Conservation (phyloP, 2,888 invertebrate species). For the Diarsia dahlii region DNA sequence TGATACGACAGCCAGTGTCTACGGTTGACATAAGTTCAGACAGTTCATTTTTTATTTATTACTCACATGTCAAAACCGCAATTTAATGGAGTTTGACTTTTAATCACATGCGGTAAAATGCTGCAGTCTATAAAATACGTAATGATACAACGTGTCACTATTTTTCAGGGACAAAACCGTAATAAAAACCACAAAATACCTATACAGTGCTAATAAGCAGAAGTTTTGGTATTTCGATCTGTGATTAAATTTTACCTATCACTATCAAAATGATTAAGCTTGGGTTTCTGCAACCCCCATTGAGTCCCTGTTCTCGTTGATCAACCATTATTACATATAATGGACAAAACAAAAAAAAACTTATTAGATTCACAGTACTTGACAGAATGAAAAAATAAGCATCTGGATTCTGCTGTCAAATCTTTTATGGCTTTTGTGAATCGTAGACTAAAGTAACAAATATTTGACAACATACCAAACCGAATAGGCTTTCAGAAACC, state of each 20-base stretch:
- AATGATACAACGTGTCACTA: slow-evolving; percentile 19
- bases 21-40: background rate
- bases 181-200: slow-evolving; percentile 18
- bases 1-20: background rate
- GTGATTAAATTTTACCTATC: slow-evolving; percentile 6
- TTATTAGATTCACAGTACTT: background rate
- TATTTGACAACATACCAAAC: background rate
- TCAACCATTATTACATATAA: too few relatives aligned
- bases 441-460: background rate
- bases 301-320: background rate
- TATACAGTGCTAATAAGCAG: slow-evolving; percentile 19
- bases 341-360: background rate
- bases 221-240: background rate
- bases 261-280: slow-evolving; percentile 17
- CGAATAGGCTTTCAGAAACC: background rate
- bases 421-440: background rate
- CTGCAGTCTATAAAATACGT: background rate
- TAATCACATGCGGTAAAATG: background rate
- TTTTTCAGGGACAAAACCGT: slow-evolving; percentile 21
- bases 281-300: background rate
- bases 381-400: too few relatives aligned
- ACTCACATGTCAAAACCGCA: background rate
- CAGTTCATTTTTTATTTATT: background rate
- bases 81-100: slow-evolving; percentile 1
- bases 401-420: background rate